Evolutionary conservation across 2,888 invertebrate species (phyloP), one percentile per base, ranked within the genome.

Genomic region (Diloba caeruleocephala): DNA sequence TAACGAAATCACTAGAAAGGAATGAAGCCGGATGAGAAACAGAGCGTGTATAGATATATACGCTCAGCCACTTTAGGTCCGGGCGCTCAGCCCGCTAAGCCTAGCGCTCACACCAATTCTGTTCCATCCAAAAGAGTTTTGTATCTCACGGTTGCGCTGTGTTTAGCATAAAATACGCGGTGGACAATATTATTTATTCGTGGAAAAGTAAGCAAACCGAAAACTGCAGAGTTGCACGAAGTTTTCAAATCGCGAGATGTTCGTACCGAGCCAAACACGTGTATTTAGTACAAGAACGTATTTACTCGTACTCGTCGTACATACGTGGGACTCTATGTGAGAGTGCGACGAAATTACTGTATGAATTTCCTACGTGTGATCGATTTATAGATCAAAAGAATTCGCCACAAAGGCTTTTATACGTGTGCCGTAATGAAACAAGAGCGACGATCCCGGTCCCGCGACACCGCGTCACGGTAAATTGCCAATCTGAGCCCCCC

Each of bases 341-440:
- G 17, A 17, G 17, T 5, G 14, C 15, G 29, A 49, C 29, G 31
- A 32, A 50, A 46, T 49, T 33, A 48, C 26, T 10, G 32, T 14
- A 58, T 19, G 43, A 33, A 38, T 67, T 43, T 39, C 10, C 15
- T 34, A 15, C 48, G 43, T 21, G 37, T 29, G 59, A 58, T 63
- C 63, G 48, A 49, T 65, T 43, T 57, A 38, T 49, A 44, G 46
- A 69, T 66, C 70, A 66, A 65, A 17, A 58, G 70, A 58, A 34
- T 48, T 17, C 25, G 10, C 14, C 46, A 69, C 70, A 66, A 66
- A 66, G 66, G 45, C 28, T 19, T 53, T 41, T 3, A 50, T 23
- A 25, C 17, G 45, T 33, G 38, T 31, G 41, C 59, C 36, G 28
- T 50, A 53, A 64, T 59, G 60, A 45, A 58, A 66, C 59, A 50